A percentile compares a stretch with the other conserved stretches of the same genome.
Conservation (phyloP, 2,113 vertebrate genomes). For the Zeus faber region DNA sequence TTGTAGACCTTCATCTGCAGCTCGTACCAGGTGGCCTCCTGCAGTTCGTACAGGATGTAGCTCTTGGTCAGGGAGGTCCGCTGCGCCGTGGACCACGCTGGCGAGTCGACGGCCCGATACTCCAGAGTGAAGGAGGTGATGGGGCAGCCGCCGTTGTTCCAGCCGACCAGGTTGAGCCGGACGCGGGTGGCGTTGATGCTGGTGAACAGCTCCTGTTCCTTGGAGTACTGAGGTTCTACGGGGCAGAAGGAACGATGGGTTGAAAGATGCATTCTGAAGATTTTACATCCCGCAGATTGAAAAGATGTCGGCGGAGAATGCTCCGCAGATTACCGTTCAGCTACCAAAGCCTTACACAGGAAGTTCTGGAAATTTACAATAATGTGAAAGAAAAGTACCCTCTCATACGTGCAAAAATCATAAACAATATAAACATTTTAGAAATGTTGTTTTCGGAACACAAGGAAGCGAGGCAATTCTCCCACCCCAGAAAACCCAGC, state of each 20-base stretch:
- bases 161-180: conserved; percentile 91
- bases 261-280: no score
- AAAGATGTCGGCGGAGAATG: no score
- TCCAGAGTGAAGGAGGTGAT: conserved; percentile 96
- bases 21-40: conserved; percentile 96
- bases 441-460: no score
- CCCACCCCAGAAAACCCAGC: no score
- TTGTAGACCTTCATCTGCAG: conserved; percentile 97
- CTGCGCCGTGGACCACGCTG: conserved; percentile 91
- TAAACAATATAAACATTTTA: no score
- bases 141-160: conserved; percentile 97
- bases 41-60: conserved; percentile 92
- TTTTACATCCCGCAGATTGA: no score
- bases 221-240: conserved; percentile 95
- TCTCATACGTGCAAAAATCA: no score
- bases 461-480: no score
- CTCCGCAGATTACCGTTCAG: no score
- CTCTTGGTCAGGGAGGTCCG: conserved; percentile 93
- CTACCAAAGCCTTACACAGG: no score
- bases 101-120: conserved; percentile 88
- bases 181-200: conserved; percentile 93
- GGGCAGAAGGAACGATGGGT: conserved; percentile 9
- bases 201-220: conserved; percentile 96
- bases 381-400: no score
- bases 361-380: no score